These are phyloP conservation scores for Varecia variegata DNA, from an alignment of 2,797 vertebrate species.

Conservation along the genomic window DNA sequence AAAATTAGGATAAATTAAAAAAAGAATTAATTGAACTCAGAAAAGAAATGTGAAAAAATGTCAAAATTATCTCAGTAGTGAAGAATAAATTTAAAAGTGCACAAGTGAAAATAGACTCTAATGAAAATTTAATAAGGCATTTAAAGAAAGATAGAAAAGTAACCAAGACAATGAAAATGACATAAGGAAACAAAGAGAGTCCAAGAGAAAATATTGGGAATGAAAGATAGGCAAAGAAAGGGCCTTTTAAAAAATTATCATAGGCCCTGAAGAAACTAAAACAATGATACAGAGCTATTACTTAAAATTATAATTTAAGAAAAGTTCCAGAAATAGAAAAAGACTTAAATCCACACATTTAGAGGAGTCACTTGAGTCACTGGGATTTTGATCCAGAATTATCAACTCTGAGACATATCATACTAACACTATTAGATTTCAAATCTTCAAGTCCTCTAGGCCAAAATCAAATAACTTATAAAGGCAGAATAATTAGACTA, in stretches of 20 bases:
- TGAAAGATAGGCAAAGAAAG: not conserved
- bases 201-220: not conserved
- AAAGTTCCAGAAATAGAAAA: not conserved
- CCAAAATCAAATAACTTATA: not conserved
- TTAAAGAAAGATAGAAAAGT: conserved; percentile 9
- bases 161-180: not conserved
- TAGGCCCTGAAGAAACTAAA: not conserved
- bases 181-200: not conserved
- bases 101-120: not conserved
- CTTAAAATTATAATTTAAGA: not conserved
- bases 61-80: not conserved
- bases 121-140: not conserved
- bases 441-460: not conserved
- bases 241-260: not conserved
- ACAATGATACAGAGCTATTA: not conserved
- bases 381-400: not conserved
- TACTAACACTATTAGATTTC: not conserved
- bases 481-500: not conserved
- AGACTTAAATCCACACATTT: not conserved
- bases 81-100: not conserved
- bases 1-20: not conserved
- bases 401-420: not conserved
- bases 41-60: not conserved
- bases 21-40: not conserved
- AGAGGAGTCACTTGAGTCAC: not conserved